Evolutionary conservation across 2,113 vertebrate genomes (phyloP).

Genomic region (Atractosteus spatula): DNA sequence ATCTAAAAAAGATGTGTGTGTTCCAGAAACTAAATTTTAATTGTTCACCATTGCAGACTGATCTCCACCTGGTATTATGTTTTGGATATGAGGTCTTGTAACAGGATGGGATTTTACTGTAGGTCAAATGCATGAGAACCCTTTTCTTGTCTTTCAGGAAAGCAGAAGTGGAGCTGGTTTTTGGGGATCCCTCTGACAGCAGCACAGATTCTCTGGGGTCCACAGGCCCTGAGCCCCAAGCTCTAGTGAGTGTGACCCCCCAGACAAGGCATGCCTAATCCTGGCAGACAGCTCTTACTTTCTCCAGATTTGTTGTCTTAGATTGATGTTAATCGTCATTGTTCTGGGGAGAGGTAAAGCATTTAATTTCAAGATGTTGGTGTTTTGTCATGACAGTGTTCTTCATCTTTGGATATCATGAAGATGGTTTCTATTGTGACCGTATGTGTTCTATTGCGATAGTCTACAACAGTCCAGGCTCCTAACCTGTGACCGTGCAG

Average conservation of each 20-base stretch:
- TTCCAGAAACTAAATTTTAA: too few relatives aligned
- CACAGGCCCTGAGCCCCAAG: constrained; percentile 50
- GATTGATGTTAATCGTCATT: background rate
- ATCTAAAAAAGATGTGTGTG: too few relatives aligned
- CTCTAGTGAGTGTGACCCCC: constrained; percentile 53
- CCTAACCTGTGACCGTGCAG: too few relatives aligned
- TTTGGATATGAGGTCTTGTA: too few relatives aligned
- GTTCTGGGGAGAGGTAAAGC: background rate
- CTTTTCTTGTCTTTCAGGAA: constrained; percentile 43
- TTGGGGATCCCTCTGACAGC: constrained; percentile 36
- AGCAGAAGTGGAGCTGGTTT: constrained; percentile 58
- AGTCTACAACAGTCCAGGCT: too few relatives aligned
- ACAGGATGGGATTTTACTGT: too few relatives aligned
- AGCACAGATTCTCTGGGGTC: constrained; percentile 27
- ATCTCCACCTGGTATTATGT: too few relatives aligned
- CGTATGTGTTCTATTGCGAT: too few relatives aligned
- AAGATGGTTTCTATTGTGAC: too few relatives aligned
- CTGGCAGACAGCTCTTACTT: background rate
- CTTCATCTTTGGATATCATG: too few relatives aligned
- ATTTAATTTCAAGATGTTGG: background rate
- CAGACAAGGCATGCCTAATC: background rate
- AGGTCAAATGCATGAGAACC: too few relatives aligned
- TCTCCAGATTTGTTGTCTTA: background rate
- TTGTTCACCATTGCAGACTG: too few relatives aligned
- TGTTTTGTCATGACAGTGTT: background rate